Evolutionary conservation across 53 echinoderm and acorn worm genomes (phyloP), one percentile per base, ranked within the genome.

Genomic region (Actinopyga echinites): DNA sequence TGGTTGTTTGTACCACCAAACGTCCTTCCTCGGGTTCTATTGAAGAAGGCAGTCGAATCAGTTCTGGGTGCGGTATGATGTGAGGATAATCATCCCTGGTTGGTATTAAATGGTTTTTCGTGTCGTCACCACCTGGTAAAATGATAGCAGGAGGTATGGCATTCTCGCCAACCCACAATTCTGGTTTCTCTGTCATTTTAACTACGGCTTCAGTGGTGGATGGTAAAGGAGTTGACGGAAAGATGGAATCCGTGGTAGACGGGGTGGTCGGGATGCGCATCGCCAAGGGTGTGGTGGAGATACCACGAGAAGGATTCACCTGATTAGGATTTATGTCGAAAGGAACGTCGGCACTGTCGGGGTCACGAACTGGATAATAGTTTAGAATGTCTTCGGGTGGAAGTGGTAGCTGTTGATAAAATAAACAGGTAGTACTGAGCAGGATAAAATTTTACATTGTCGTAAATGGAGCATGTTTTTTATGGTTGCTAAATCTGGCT

Each of bases 321-420:
- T 12, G 77, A 9, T n/a, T 10, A 6, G 77, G 77, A 24, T 77
- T 21, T 17, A 77, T 26, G 77, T 77, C 31, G 56, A 77, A 77
- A 13, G 77, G 56, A 23, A 77, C 77, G n/a, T 77, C 77, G 4
- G 19, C 77, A 20, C 44, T 71, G 44, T 19, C 19, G 31, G 30
- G 28, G 31, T 56, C 34, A 30, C 31, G 54, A 13, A 55, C 56
- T 24, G 53, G 77, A 12, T 77, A 77, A 54, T 77, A 8, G 26
- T 54, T 30, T 2, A 77, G 54, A 19, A 77, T 17, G 32, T 29
- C 49, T 20, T 52, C 55, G 0, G 77, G 77, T 55, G 56, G 56
- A 43, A 77, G 24, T 8, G 77, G 56, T 2, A 77, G 77, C 77
- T 77, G 77, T 28, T 77, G 6, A 29, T 11, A 77, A 35, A 35